Evolutionary conservation across 2,113 vertebrate species (phyloP), one percentile per base, ranked within the genome.

Genomic region (Lucifuga dentata): DNA sequence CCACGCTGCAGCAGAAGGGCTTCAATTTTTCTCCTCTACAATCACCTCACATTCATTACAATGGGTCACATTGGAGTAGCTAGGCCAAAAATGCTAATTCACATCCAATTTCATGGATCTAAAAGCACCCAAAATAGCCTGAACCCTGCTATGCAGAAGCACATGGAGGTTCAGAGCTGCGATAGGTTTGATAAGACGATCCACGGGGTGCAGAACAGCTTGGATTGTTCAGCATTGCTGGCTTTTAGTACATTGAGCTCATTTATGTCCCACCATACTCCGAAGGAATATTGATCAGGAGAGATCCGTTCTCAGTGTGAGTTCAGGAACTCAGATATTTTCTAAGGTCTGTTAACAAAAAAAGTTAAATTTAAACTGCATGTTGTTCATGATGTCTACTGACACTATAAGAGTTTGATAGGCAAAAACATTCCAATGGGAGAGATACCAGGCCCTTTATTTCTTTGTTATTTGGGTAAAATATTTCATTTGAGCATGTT

Each of bases 81-180:
- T 49, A 70, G 66, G 59, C 75, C 46, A 82, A 87, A 89, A 84
- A 90, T 88, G 88, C 80, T 81, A 90, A 90, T 89, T 88, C 76
- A 48, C 76, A 83, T 84, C 86, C 86, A 91, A 88, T 91, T 91
- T 92, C 87, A 91, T 88, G 88, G 88, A 80, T 81, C 80, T 84
- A 72, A 85, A 90, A 88, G 86, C 86, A 88, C 81, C 86, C 78
- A 76, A 81, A 92, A 87, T 87, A 83, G 81, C 80, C 83, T 64
- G 70, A 74, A 85, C 86, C 57, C 51, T 66, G 77, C 66, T 69
- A 78, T 52, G 66, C 56, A 70, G 69, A 80, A 81, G 63, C 79
- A 74, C 75, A 73, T 67, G 61, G 82, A 81, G 79, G 78, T 66
- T 60, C 74, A 76, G 78, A 69, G 57, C 76, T 60, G 62, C 72